Conservation (phyloP, 2,888 invertebrate genomes). For the Harpalus rubripes region DNA sequence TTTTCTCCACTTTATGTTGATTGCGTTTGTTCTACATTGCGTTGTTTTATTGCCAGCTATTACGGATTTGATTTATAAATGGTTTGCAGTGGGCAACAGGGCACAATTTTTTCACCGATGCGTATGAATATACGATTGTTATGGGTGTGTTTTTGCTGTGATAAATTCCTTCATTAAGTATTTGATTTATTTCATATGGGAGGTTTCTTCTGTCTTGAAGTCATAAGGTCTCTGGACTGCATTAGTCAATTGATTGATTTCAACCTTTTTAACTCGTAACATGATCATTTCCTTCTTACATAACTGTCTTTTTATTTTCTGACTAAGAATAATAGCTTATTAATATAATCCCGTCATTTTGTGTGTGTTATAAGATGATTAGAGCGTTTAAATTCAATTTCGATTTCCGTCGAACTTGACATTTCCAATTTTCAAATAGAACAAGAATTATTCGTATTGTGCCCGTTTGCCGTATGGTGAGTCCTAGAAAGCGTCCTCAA, state of each 20-base stretch:
- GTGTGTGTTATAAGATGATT: no score
- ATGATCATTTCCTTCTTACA: no score
- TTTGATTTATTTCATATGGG: conserved; percentile 52
- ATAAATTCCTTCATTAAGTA: conserved; percentile 48
- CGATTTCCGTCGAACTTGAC: no score
- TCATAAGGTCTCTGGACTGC: not conserved
- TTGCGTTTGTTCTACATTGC: conserved; percentile 36
- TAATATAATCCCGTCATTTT: no score
- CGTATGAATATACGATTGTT: conserved; percentile 43
- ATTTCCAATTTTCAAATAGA: no score
- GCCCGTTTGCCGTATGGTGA: no score
- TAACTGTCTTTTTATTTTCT: no score
- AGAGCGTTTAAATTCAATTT: no score
- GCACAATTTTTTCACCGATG: conserved; percentile 20
- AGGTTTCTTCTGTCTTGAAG: conserved; percentile 10
- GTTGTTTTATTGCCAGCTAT: conserved; percentile 35
- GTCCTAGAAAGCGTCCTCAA: no score
- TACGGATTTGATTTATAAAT: conserved; percentile 46
- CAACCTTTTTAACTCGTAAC: no score
- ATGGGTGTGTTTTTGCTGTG: conserved; percentile 46
- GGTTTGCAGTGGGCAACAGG: conserved; percentile 22
- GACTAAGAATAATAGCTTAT: no score
- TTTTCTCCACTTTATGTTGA: conserved; percentile 34
- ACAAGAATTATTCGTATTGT: no score
- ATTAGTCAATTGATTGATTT: conserved; percentile 36